A percentile compares a stretch with the other conserved stretches of the same genome.
phyloP scores from a whole-genome alignment of 53 echinoderm and acorn worm species.

The Echinometra lucunter region DNA sequence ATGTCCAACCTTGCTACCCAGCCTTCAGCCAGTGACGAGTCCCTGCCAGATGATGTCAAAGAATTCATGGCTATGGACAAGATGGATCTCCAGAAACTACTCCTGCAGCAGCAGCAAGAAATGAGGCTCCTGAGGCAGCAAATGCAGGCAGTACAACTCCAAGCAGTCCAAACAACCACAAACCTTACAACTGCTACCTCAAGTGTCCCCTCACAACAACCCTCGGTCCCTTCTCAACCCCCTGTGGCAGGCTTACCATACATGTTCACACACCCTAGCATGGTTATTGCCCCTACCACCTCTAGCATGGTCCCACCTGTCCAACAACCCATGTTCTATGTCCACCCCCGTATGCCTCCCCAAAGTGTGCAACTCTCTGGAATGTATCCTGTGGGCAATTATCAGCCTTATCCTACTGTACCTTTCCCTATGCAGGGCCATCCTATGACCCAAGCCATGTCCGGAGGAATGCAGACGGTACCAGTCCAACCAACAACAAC shows the following conservation, averaged over 20 bases:
- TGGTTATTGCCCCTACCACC: constrained; percentile 79
- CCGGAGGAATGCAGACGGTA: constrained; percentile 51
- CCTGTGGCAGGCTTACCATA: constrained; percentile 73
- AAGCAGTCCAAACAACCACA: constrained; percentile 72
- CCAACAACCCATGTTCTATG: constrained; percentile 91
- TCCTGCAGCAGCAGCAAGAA: constrained; percentile 87
- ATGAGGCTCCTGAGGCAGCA: constrained; percentile 82
- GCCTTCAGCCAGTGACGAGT: constrained; percentile 71
- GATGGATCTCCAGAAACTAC: constrained; percentile 82
- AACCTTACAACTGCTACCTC: constrained; percentile 26
- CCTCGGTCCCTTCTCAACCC: constrained; percentile 13
- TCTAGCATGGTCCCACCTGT: constrained; percentile 72
- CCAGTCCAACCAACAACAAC: constrained; percentile 53
- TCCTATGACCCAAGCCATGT: constrained; percentile 57
- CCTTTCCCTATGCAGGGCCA: constrained; percentile 89
- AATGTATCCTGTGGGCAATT: constrained; percentile 72
- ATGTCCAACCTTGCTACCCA: constrained; percentile 66
- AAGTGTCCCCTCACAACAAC: constrained; percentile 44
- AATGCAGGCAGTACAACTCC: constrained; percentile 79
- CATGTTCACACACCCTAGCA: constrained; percentile 80
- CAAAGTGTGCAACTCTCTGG: constrained; percentile 78
- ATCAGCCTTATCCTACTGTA: constrained; percentile 78
- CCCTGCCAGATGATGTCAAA: constrained; percentile 77
- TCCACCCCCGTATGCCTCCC: constrained; percentile 79
- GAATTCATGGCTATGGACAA: constrained; percentile 75